Conservation (phyloP, 2,797 vertebrate genomes). For the Harpagifer antarcticus region DNA sequence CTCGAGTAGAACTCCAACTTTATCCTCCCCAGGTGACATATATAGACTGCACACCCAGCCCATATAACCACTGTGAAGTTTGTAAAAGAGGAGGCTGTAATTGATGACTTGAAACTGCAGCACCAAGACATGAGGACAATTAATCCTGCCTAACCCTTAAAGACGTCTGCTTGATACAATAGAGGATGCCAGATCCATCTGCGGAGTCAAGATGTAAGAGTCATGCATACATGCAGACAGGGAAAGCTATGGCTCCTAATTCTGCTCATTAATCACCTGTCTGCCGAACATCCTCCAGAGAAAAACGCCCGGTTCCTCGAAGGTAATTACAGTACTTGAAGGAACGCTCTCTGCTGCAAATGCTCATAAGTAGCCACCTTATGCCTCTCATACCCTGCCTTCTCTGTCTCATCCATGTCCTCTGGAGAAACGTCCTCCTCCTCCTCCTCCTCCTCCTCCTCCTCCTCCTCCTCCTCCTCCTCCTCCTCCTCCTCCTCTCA, state of each 20-base stretch:
- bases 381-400: constrained; percentile 51
- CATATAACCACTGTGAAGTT: constrained; percentile 58
- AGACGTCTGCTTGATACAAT: constrained; percentile 59
- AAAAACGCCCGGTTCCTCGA: constrained; percentile 44
- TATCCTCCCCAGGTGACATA: constrained; percentile 63
- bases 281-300: constrained; percentile 62
- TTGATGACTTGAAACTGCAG: constrained; percentile 60
- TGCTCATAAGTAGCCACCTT: constrained; percentile 69
- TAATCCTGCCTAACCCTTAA: constrained; percentile 61
- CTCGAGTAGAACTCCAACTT: constrained; percentile 20
- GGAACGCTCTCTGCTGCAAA: constrained; percentile 57
- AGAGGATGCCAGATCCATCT: constrained; percentile 56
- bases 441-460: too few relatives aligned
- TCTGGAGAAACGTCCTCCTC: constrained; percentile 44
- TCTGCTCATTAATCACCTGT: constrained; percentile 79
- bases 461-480: too few relatives aligned
- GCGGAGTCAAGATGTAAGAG: constrained; percentile 58
- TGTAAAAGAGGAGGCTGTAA: constrained; percentile 59
- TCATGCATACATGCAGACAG: constrained; percentile 58
- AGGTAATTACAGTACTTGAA: constrained; percentile 75
- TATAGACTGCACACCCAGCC: constrained; percentile 55
- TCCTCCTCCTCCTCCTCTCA: constrained; percentile 24
- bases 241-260: constrained; percentile 65
- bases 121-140: constrained; percentile 43
- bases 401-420: constrained; percentile 36